Percentiles rank a stretch among this genome's conserved stretches.
Evolutionary conservation across 2,797 vertebrate species (phyloP).

Genomic region (Crocidura indochinensis): DNA sequence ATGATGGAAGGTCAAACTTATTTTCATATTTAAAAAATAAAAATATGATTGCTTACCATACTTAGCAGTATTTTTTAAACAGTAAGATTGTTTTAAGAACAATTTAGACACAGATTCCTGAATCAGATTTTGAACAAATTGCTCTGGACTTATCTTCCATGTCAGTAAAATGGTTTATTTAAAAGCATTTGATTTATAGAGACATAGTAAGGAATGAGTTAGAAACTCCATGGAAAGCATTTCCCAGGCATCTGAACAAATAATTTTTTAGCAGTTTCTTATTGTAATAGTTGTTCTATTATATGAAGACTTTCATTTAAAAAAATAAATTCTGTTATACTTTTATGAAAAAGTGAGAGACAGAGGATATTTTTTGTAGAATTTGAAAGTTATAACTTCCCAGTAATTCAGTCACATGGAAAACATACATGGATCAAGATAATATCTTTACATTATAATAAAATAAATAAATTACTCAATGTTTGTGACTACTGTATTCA

Average conservation of each 20-base stretch:
- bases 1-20: conserved; percentile 14
- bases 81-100: neutral
- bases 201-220: neutral
- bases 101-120: neutral
- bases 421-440: conserved; percentile 1
- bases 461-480: neutral
- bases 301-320: conserved; percentile 6
- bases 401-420: conserved; percentile 31
- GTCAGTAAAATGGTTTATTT: neutral
- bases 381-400: neutral
- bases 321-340: neutral
- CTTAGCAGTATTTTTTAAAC: neutral
- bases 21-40: conserved; percentile 1
- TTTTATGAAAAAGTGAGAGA: conserved; percentile 30
- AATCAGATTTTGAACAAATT: neutral
- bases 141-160: neutral
- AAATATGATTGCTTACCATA: neutral
- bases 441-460: conserved; percentile 4
- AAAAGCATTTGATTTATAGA: neutral
- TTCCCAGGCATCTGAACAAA: neutral
- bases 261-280: neutral
- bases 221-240: neutral
- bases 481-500: neutral
- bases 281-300: neutral
- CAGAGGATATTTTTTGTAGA: neutral